A percentile compares a stretch with the other conserved stretches of the same genome.
These are phyloP conservation scores for Lepus townsendii DNA, from an alignment of 2,797 vertebrate genomes.

Conservation along the genomic window DNA sequence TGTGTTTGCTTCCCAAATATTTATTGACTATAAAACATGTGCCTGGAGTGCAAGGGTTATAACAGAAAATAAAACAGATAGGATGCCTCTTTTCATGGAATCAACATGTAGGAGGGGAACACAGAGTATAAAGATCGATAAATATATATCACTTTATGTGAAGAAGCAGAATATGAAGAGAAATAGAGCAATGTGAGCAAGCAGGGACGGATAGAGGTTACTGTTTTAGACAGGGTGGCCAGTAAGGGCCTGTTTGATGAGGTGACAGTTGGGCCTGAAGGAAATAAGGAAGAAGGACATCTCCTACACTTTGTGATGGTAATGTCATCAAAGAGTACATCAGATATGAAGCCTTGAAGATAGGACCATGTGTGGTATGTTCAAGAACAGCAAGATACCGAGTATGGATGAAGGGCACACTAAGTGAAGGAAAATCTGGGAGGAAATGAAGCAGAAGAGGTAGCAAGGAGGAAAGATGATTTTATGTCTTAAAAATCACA, in stretches of 20 bases:
- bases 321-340: not conserved
- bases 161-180: not conserved
- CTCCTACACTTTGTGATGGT: not conserved
- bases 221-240: constrained; percentile 3
- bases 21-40: constrained; percentile 17
- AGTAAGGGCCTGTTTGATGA: not conserved
- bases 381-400: not conserved
- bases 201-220: not conserved
- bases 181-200: not conserved
- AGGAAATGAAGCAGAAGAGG: constrained; percentile 35
- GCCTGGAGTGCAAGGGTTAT: not conserved
- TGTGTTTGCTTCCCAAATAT: not conserved
- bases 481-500: not conserved
- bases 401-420: not conserved
- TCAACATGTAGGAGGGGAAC: not conserved
- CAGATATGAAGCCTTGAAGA: not conserved
- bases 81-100: not conserved
- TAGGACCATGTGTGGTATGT: not conserved
- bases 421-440: not conserved
- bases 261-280: not conserved
- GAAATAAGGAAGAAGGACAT: not conserved
- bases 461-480: not conserved
- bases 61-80: constrained; percentile 42
- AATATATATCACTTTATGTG: not conserved
- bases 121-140: not conserved